Base-by-base conservation (phyloP, 2,888 invertebrate species). In the Dicranocentrus wangi region DNA sequence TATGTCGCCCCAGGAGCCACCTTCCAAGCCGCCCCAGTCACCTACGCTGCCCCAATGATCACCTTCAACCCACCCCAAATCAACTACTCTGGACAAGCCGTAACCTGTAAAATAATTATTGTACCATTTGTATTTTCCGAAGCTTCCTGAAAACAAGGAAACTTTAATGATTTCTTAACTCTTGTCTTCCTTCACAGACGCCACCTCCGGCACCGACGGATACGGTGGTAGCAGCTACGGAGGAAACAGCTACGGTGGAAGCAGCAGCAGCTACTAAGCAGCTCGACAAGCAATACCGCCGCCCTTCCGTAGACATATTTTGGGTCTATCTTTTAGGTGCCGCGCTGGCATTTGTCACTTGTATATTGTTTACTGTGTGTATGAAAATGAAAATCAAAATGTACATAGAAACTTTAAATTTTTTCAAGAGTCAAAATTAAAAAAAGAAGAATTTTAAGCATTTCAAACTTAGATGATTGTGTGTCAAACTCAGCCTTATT, bases 1-100 rank as follows among this genome's bases (percentile, higher is more conserved):
- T 81, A 75, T 70, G 63, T 69, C n/a, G 81, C 81, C 17, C 81
- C 81, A 21, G 81, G 81, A 70, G 55, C 51, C 2, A 63, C 70
- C 21, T 81, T 75, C 69, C 55, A 27, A 3, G 81, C 81, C 17
- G 58, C 39, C 1, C 81, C 81, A 15, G 60, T 81, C 27, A 63
- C 75, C 32, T 81, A 81, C 42, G 69, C 69, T 63, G 69, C 81
- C 1, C 81, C 81, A 13, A 69, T 70, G 65, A 19, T 80, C 19
- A 78, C 63, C 63, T 78, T 78, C 65, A 43, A 51, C 32, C 78
- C 78, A 60, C 70, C 78, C 10, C 3, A n/a, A 10, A 63, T 81
- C 43, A 69, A 69, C 47, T 81, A 81, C 81, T 75, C 53, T 15
- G 81, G 75, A 63, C 81, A 81, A 27, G 51, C 81, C 27, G 70